These are phyloP conservation scores for Speoplatyrhinus poulsoni DNA, from an alignment of 2,113 vertebrate species.

Conservation along the genomic window DNA sequence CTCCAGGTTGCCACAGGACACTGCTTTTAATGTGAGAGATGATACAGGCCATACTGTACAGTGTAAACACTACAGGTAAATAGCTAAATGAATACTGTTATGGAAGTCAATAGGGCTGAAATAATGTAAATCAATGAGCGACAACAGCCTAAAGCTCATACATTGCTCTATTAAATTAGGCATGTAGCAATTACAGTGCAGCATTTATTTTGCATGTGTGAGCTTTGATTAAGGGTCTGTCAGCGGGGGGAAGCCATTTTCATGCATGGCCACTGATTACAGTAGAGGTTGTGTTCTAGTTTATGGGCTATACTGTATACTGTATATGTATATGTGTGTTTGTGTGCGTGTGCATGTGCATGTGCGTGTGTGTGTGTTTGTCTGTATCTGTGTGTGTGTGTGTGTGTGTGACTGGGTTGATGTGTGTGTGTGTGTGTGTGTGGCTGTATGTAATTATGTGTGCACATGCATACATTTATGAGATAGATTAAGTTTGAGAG, in stretches of 20 bases:
- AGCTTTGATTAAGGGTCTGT: constrained; percentile 67
- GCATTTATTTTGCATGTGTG: constrained; percentile 45
- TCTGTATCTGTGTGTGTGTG: constrained; percentile 12
- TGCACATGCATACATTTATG: constrained; percentile 46
- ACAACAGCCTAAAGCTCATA: constrained; percentile 68
- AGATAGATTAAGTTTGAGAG: constrained; percentile 19
- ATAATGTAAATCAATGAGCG: constrained; percentile 69
- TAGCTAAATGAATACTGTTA: constrained; percentile 56
- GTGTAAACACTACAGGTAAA: constrained; percentile 62
- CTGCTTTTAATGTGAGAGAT: constrained; percentile 58
- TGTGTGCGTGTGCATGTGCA: neutral
- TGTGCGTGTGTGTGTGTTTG: constrained; percentile 15
- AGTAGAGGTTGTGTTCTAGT: constrained; percentile 41
- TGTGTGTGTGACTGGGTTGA: neutral
- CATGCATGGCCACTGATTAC: constrained; percentile 57
- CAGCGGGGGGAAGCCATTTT: constrained; percentile 39
- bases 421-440: constrained; percentile 19
- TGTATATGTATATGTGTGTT: constrained; percentile 10
- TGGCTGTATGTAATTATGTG: neutral
- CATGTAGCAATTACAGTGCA: constrained; percentile 66
- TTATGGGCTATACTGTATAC: constrained; percentile 52
- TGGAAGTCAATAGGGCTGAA: constrained; percentile 68
- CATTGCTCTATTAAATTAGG: constrained; percentile 72
- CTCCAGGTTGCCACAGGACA: constrained; percentile 40
- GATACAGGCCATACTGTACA: constrained; percentile 52